phyloP scores from a whole-genome alignment of 2,888 invertebrate species.

The Idaea aversata region DNA sequence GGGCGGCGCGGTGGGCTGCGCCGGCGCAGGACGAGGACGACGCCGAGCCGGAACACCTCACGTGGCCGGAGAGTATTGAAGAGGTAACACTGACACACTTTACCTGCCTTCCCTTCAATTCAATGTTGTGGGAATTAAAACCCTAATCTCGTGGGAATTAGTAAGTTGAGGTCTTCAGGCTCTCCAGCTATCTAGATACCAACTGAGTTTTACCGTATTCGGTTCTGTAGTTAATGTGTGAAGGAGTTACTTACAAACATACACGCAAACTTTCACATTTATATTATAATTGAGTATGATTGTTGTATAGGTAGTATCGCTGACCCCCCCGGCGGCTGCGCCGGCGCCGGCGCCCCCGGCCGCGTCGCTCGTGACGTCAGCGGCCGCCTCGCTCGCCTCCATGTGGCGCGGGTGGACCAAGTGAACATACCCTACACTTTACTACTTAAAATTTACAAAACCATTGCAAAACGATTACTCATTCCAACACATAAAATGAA shows the following conservation, averaged over 20 bases:
- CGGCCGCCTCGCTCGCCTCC: constrained; percentile 90
- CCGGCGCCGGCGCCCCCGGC: constrained; percentile 63
- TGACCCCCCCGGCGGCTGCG: constrained; percentile 43
- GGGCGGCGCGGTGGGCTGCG: constrained; percentile 8
- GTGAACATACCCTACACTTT: constrained; percentile 42
- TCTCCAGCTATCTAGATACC: too few relatives aligned
- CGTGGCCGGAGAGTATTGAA: constrained; percentile 75
- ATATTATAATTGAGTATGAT: too few relatives aligned
- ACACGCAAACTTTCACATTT: too few relatives aligned
- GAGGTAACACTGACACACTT: constrained; percentile 38
- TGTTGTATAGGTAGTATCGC: too few relatives aligned
- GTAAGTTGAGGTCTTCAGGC: too few relatives aligned
- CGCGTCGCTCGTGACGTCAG: constrained; percentile 88
- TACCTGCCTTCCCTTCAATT: too few relatives aligned
- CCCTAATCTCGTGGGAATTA: too few relatives aligned
- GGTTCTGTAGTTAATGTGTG: background rate
- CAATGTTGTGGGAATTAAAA: too few relatives aligned
- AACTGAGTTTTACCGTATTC: background rate
- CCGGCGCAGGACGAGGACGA: constrained; percentile 50
- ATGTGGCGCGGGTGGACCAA: constrained; percentile 89
- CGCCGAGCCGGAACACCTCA: constrained; percentile 84
- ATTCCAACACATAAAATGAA: too few relatives aligned
- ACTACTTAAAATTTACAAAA: background rate
- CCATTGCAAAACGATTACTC: too few relatives aligned
- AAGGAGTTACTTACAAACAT: too few relatives aligned